These are phyloP conservation scores for Acronicta psi DNA, from an alignment of 2,888 invertebrate species.

Conservation along the genomic window DNA sequence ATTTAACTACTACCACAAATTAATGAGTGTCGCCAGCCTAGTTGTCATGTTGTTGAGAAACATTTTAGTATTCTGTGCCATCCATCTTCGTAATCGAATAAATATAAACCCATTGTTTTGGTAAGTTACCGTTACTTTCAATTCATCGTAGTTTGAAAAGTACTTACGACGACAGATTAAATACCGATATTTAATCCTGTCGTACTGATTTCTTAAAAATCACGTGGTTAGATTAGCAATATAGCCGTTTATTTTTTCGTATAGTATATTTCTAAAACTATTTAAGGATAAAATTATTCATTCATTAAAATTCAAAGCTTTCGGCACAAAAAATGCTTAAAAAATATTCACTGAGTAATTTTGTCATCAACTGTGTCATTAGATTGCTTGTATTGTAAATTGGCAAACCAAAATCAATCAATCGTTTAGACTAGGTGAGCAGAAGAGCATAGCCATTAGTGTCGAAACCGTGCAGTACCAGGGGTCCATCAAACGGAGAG, in stretches of 20 bases:
- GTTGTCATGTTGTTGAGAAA: conserved; percentile 27
- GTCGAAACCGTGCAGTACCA: conserved; percentile 68
- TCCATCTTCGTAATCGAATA: conserved; percentile 32
- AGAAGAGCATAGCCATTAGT: conserved; percentile 56
- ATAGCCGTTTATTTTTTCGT: too few relatives aligned
- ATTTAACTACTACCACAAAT: too few relatives aligned
- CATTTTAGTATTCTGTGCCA: conserved; percentile 25
- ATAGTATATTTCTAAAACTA: too few relatives aligned
- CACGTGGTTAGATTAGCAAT: too few relatives aligned
- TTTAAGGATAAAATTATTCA: too few relatives aligned
- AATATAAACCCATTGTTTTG: conserved; percentile 39
- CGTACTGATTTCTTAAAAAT: too few relatives aligned
- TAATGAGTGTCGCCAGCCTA: background rate
- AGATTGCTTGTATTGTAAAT: conserved; percentile 5
- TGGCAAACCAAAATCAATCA: conserved; percentile 46
- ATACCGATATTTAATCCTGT: too few relatives aligned
- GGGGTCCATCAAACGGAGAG: conserved; percentile 74
- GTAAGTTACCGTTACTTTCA: conserved; percentile 34
- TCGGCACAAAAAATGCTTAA: too few relatives aligned
- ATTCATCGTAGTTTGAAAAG: conserved; percentile 13
- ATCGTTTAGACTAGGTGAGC: conserved; percentile 30
- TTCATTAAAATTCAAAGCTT: too few relatives aligned
- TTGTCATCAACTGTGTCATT: too few relatives aligned
- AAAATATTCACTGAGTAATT: background rate
- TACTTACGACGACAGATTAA: too few relatives aligned